Conservation (phyloP, 1,140 invertebrate species). For the Wasmannia auropunctata region DNA sequence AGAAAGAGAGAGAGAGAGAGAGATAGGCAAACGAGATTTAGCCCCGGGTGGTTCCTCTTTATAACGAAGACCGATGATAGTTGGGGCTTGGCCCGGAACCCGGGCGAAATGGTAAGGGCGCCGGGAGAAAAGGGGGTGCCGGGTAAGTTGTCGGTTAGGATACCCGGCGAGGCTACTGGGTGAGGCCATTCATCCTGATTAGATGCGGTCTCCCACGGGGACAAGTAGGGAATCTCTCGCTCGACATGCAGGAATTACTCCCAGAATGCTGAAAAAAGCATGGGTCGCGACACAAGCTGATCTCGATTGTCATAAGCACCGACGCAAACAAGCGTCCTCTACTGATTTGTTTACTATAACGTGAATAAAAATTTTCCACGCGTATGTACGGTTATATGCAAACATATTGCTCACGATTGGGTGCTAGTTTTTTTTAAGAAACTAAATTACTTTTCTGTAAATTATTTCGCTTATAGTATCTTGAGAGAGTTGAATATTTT, state of each 20-base stretch:
- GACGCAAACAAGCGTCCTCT: slow-evolving; percentile 14
- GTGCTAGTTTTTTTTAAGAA: background rate
- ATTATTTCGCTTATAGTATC: background rate
- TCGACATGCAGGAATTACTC: slow-evolving; percentile 71
- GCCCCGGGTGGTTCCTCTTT: slow-evolving; percentile 72
- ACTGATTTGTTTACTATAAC: slow-evolving; percentile 10
- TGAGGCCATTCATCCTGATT: slow-evolving; percentile 81
- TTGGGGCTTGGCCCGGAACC: slow-evolving; percentile 59
- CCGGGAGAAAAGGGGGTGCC: background rate
- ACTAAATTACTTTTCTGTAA: background rate
- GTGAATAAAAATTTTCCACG: background rate
- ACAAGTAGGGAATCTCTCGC: slow-evolving; percentile 71
- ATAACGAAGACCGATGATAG: slow-evolving; percentile 82
- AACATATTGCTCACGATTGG: background rate
- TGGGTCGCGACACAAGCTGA: slow-evolving; percentile 15
- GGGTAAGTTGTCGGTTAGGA: slow-evolving; percentile 76
- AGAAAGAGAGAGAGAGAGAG: slow-evolving; percentile 6
- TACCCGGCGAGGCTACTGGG: slow-evolving; percentile 69
- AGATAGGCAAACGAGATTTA: slow-evolving; percentile 77
- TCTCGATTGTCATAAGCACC: slow-evolving; percentile 54
- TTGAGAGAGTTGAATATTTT: background rate
- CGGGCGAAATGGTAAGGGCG: slow-evolving; percentile 57
- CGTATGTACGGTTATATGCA: background rate
- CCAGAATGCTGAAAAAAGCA: slow-evolving; percentile 58
- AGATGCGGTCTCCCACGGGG: slow-evolving; percentile 79